Evolutionary conservation across 64 coral and sea anemone species (phyloP), one percentile per base, ranked within the genome.

Genomic region (Porites lutea): DNA sequence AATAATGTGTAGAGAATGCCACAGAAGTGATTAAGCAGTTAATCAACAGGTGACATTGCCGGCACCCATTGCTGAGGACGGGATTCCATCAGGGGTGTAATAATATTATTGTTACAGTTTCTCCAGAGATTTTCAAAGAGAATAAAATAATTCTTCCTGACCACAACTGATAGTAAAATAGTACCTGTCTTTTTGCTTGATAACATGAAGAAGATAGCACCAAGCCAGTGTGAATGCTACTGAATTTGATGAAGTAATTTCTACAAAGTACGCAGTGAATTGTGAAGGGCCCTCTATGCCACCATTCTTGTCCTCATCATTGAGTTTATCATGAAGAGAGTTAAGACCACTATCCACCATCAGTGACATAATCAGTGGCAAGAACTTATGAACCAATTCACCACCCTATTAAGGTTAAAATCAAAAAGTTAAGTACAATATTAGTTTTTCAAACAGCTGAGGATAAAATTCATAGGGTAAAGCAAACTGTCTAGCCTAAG

Each of bases 131-230:
- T 57, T 12, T 9, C 12, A 57, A 57, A 5, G 7, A 57, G 1
- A 57, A 9, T 7, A 1, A 57, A 57, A 18, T 65, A 65, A 2
- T 65, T 65, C 18, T 16, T 65, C 62, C 13, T 19, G 18, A 4
- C 18, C 6, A 57, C 54, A 7, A 57, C 55, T 52, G 27, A 37
- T 37, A 37, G 27, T 37, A 37, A 37, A 37, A 37, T 37, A 37
- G 1, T 82, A 96, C 95, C 90, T 97, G 88, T 97, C 95, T 50
- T 91, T 97, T 53, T 97, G 95, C 21, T 94, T 93, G 43, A 97
- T 62, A 19, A 97, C 78, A 82, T 94, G 87, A 27, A 97, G 57
- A 60, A 97, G 87, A 68, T 90, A 94, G 47, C 92, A 97, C 95
- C 95, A 93, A 14, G 94, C 87, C 43, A 99, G 78, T 15, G 88